Evolutionary conservation across 37 sponge, comb jelly and placozoan species (phyloP), one percentile per base, ranked within the genome.

Genomic region (Ianthella basta): DNA sequence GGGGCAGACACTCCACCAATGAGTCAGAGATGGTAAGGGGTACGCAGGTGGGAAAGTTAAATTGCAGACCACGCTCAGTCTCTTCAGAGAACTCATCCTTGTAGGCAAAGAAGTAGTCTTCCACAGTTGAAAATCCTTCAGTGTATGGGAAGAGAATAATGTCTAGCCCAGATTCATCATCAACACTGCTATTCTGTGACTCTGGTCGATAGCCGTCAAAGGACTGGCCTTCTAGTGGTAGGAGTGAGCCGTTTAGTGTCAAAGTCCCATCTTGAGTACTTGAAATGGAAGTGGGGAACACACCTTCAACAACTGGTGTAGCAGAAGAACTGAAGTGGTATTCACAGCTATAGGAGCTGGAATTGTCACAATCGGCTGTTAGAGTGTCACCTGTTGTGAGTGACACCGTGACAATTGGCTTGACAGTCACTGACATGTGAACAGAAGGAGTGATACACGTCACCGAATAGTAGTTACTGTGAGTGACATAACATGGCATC

Each of bases 281-380:
- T 2, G 54, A 24, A 75, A 75, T 75, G 20, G 78, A 75, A 75
- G 54, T 40, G 44, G 78, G 53, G 37, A 4, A 4, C 53, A 75
- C 12, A 2, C 24, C 37, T 24, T 38, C 53, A 53, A 75, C 37
- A 24, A 75, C 53, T 4, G 54, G 54, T 38, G 78, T 75, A 41
- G 78, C 44, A 44, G 50, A 44, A 10, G 50, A 44, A 16, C 53
- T 53, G 10, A 40, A 75, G 21, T 40, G 14, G 25, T 25, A 40
- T 2, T 1, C 21, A 50, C 78, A 75, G 72, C 29, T 33, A 44
- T 44, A 44, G 3, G 33, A 29, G 3, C 10, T 6, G 54, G 54
- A 21, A 10, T 24, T 1, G 10, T 40, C 78, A 75, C 54, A 75
- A 3, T 25, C 54, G 14, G 78, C 54, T 25, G n/a, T 53, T 41